Percentiles rank a stretch among this genome's conserved stretches.
These are phyloP conservation scores for Sarcophaga bullata DNA, from an alignment of 1,140 invertebrate genomes.

Conservation along the genomic window DNA sequence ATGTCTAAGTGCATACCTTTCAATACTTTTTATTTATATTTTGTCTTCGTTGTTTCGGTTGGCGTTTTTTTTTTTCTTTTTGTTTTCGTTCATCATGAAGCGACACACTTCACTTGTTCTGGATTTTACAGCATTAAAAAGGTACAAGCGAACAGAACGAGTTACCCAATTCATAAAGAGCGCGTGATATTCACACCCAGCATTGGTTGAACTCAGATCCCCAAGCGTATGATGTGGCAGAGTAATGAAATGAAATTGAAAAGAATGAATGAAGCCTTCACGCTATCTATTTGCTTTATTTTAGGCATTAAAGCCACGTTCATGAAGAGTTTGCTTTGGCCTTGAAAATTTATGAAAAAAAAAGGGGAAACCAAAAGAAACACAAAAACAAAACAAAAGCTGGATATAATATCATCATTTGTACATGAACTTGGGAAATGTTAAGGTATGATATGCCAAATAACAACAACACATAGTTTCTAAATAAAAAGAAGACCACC, in stretches of 20 bases:
- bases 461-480: background rate
- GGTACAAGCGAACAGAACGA: no score
- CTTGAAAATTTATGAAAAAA: no score
- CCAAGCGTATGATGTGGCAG: background rate
- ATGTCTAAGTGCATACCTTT: background rate
- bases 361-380: no score
- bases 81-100: background rate
- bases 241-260: background rate
- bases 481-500: background rate
- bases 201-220: background rate
- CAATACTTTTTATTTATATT: conserved; percentile 12
- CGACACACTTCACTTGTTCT: conserved; percentile 10
- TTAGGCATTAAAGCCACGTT: conserved; percentile 17
- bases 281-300: background rate
- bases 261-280: no score
- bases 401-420: background rate
- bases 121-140: no score
- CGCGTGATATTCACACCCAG: conserved; percentile 6
- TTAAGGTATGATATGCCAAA: background rate
- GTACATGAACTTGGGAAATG: background rate
- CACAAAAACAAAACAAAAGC: background rate
- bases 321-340: background rate
- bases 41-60: no score
- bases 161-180: no score
- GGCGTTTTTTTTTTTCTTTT: no score